Evolutionary conservation across 2,888 invertebrate species (phyloP).

Genomic region (Cyrtodaria siliqua): DNA sequence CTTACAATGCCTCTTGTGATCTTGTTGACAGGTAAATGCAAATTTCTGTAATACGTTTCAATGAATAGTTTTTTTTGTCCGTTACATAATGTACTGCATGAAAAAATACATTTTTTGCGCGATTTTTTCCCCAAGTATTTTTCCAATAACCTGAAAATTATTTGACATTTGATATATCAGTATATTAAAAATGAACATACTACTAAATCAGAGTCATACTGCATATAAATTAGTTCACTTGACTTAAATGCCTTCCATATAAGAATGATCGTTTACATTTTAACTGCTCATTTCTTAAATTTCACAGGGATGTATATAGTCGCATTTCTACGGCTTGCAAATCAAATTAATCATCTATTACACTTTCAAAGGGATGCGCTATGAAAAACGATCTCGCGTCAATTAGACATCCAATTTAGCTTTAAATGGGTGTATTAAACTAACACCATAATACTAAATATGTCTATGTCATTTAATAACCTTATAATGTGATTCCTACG

Average conservation of each 20-base stretch:
- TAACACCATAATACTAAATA: slow-evolving; percentile 30
- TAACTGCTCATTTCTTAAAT: slow-evolving; percentile 32
- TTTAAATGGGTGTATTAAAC: slow-evolving; percentile 17
- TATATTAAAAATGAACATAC: too few species aligned
- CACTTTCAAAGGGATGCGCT: not conserved
- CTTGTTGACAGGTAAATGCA: too few species aligned
- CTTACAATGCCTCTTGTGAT: too few species aligned
- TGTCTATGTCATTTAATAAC: slow-evolving; percentile 37
- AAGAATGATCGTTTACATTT: slow-evolving; percentile 15
- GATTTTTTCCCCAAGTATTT: too few species aligned
- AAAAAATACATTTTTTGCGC: too few species aligned
- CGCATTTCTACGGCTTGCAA: slow-evolving; percentile 1
- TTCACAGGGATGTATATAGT: slow-evolving; percentile 30
- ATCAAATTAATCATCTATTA: slow-evolving; percentile 40
- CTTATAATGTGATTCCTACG: slow-evolving; percentile 31
- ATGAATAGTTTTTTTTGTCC: too few species aligned
- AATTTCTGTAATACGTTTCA: too few species aligned
- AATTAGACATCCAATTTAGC: slow-evolving; percentile 18
- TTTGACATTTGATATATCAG: too few species aligned
- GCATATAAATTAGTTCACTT: slow-evolving; percentile 11
- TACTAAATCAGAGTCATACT: not conserved
- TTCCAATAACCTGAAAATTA: too few species aligned
- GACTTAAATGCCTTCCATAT: slow-evolving; percentile 11
- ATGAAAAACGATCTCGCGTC: slow-evolving; percentile 12
- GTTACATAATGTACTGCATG: too few species aligned